Evolutionary conservation across 2,888 invertebrate species (phyloP).

Genomic region (Luperina testacea): DNA sequence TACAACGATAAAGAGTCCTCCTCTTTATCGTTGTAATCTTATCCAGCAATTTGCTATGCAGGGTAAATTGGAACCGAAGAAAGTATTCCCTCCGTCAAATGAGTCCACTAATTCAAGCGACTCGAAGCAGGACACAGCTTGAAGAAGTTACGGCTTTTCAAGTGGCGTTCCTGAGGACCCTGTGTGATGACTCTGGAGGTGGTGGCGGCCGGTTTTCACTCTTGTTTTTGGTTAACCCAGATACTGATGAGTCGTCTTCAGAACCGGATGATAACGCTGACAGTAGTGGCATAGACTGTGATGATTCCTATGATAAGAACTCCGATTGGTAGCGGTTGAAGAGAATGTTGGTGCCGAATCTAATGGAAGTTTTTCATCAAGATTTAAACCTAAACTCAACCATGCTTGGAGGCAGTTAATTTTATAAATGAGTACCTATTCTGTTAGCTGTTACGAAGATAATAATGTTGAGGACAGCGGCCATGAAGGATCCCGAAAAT

Average conservation of each 20-base stretch:
- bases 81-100: slow-evolving; percentile 89
- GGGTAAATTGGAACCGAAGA: slow-evolving; percentile 86
- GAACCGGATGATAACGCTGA: slow-evolving; percentile 91
- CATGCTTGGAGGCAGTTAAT: slow-evolving; percentile 80
- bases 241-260: slow-evolving; percentile 89
- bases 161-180: slow-evolving; percentile 86
- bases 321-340: slow-evolving; percentile 79
- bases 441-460: slow-evolving; percentile 75
- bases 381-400: slow-evolving; percentile 69
- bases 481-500: slow-evolving; percentile 69
- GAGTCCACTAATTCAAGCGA: slow-evolving; percentile 87
- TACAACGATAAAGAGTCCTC: no score
- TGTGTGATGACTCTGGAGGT: slow-evolving; percentile 88
- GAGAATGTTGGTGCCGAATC: slow-evolving; percentile 71
- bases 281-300: slow-evolving; percentile 90
- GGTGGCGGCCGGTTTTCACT: slow-evolving; percentile 91
- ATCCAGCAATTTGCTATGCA: slow-evolving; percentile 82
- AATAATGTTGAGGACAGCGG: slow-evolving; percentile 73
- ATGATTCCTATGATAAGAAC: slow-evolving; percentile 91
- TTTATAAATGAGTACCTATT: slow-evolving; percentile 77
- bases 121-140: slow-evolving; percentile 81
- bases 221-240: slow-evolving; percentile 92
- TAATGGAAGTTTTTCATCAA: slow-evolving; percentile 70
- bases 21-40: slow-evolving; percentile 75
- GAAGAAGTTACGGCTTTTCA: slow-evolving; percentile 85